Evolutionary conservation across 2,888 invertebrate genomes (phyloP).

Genomic region (Mesochorus sp.): DNA sequence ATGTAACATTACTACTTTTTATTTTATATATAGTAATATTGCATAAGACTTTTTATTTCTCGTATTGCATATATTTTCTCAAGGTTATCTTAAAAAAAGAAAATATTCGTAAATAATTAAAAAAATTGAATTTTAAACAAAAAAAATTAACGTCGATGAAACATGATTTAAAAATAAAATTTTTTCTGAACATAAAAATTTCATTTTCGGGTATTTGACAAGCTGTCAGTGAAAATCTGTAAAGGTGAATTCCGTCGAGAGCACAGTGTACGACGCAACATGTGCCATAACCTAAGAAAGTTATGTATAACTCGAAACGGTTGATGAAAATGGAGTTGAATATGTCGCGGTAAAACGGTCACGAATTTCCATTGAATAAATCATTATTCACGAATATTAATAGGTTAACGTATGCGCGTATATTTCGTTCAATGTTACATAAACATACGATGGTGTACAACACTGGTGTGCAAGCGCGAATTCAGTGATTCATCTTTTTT

Average conservation of each 20-base stretch:
- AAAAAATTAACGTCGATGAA: neutral
- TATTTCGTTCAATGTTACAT: slow-evolving; percentile 59
- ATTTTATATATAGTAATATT: too few species aligned
- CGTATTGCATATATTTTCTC: too few species aligned
- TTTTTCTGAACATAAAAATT: neutral
- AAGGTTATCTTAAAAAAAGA: neutral
- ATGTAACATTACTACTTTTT: too few species aligned
- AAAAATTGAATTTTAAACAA: neutral
- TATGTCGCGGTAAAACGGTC: slow-evolving; percentile 23
- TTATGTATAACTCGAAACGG: slow-evolving; percentile 3
- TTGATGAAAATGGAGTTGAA: neutral
- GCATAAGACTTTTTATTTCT: too few species aligned
- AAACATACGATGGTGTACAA: slow-evolving; percentile 59
- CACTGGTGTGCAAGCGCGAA: slow-evolving; percentile 33
- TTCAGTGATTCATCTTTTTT: slow-evolving; percentile 23
- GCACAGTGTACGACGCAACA: neutral
- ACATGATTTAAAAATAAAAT: neutral
- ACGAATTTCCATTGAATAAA: slow-evolving; percentile 27
- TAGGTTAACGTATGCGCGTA: slow-evolving; percentile 51
- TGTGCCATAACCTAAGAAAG: slow-evolving; percentile 50
- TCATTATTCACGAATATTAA: slow-evolving; percentile 55
- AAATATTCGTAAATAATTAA: neutral
- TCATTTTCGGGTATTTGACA: neutral
- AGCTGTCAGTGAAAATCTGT: slow-evolving; percentile 11
- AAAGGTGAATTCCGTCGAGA: neutral